Evolutionary conservation across 2,797 vertebrate genomes (phyloP).

Genomic region (Macrochelys suwanniensis): DNA sequence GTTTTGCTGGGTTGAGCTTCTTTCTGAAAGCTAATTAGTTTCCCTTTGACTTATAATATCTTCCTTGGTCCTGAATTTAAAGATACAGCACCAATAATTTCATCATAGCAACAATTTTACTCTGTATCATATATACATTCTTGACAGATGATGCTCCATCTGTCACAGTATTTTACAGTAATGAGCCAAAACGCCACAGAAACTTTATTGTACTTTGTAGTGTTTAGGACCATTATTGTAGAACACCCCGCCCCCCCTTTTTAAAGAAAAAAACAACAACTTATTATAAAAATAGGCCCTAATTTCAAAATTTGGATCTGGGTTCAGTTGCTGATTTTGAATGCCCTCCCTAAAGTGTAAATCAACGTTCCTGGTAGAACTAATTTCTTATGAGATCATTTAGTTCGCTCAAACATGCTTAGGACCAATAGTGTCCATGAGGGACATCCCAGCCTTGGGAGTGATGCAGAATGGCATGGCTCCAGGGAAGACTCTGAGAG

Average conservation of each 20-base stretch:
- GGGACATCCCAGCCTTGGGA: not conserved
- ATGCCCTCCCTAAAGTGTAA: slow-evolving; percentile 2
- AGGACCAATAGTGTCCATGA: not conserved
- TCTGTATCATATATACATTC: slow-evolving; percentile 68
- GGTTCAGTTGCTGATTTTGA: slow-evolving; percentile 17
- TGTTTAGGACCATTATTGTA: slow-evolving; percentile 37
- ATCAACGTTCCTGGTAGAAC: not conserved
- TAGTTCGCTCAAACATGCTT: not conserved
- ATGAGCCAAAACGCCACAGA: slow-evolving; percentile 66
- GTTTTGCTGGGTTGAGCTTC: slow-evolving; percentile 50
- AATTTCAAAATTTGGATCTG: slow-evolving; percentile 16
- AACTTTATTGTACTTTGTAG: slow-evolving; percentile 49
- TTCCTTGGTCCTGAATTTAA: slow-evolving; percentile 60
- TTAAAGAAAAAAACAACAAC: slow-evolving; percentile 22
- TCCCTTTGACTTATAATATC: slow-evolving; percentile 56
- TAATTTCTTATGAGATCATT: not conserved
- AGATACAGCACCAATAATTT: slow-evolving; percentile 72
- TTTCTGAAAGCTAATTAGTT: slow-evolving; percentile 43
- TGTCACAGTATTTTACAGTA: slow-evolving; percentile 76
- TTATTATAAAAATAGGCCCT: slow-evolving; percentile 14
- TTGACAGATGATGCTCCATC: slow-evolving; percentile 78
- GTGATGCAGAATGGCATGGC: not conserved
- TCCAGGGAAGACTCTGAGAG: slow-evolving; percentile 13
- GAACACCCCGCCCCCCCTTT: slow-evolving; percentile 13
- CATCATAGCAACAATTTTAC: slow-evolving; percentile 63